Conservation (phyloP, 2,888 invertebrate genomes). For the Sphaerophoria rueppellii region DNA sequence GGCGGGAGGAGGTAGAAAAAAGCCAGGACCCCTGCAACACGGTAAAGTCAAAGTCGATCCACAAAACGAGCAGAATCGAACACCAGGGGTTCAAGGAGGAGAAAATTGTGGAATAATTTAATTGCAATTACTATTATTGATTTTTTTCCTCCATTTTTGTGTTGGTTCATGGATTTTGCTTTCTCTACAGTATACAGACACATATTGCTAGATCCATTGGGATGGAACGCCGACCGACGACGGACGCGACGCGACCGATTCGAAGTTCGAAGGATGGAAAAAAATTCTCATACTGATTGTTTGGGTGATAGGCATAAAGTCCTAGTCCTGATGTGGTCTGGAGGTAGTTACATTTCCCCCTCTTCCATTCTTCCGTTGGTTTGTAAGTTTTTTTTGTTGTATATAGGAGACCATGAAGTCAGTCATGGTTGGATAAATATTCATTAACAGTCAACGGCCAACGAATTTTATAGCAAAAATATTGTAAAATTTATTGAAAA, state of each 20-base stretch:
- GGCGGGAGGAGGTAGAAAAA: not conserved
- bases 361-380: not conserved
- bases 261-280: not conserved
- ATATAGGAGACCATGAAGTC: slow-evolving; percentile 4
- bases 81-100: slow-evolving; percentile 25
- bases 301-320: not conserved
- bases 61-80: not conserved
- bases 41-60: not conserved
- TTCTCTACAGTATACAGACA: not conserved
- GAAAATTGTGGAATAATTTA: slow-evolving; percentile 59
- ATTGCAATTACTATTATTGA: slow-evolving; percentile 71
- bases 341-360: not conserved
- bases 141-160: slow-evolving; percentile 26
- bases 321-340: too few relatives aligned
- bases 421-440: slow-evolving; percentile 44
- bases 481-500: slow-evolving; percentile 58
- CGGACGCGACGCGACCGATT: not conserved
- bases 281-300: slow-evolving; percentile 27
- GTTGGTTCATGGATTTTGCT: not conserved
- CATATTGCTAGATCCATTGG: too few relatives aligned
- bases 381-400: not conserved
- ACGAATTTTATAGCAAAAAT: slow-evolving; percentile 41
- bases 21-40: slow-evolving; percentile 10
- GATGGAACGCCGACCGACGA: too few relatives aligned
- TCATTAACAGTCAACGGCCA: slow-evolving; percentile 31